Evolutionary conservation across 2,797 vertebrate species (phyloP).

Genomic region (Chelidonichthys spinosus): DNA sequence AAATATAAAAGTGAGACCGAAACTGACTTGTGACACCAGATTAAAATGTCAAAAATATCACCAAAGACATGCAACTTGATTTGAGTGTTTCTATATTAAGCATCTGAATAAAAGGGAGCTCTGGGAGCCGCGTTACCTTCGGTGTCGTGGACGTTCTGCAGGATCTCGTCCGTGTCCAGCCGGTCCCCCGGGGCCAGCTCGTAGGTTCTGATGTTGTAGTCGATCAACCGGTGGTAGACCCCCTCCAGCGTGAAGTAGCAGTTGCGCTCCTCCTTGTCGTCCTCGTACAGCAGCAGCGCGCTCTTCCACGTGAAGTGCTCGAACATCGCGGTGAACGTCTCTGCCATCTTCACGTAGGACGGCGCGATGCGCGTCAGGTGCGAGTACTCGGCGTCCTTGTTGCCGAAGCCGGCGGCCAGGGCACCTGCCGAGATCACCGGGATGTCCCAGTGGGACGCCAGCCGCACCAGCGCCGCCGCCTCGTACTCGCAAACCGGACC

Average conservation of each 20-base stretch:
- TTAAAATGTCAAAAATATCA: background rate
- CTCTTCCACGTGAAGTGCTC: slow-evolving; percentile 90
- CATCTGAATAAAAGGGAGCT: no score
- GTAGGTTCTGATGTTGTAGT: slow-evolving; percentile 80
- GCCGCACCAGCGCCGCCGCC: slow-evolving; percentile 90
- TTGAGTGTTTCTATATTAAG: no score
- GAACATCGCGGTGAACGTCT: slow-evolving; percentile 91
- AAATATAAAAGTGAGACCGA: background rate
- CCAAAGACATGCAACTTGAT: background rate
- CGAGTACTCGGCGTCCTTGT: slow-evolving; percentile 89
- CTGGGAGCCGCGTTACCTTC: slow-evolving; percentile 74
- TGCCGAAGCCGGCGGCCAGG: slow-evolving; percentile 89
- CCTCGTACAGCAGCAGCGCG: slow-evolving; percentile 90
- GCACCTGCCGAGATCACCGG: slow-evolving; percentile 96
- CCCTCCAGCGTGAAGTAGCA: slow-evolving; percentile 95
- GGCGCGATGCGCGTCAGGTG: slow-evolving; percentile 94
- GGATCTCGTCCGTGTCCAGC: slow-evolving; percentile 87
- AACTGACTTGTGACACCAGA: background rate
- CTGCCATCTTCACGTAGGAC: slow-evolving; percentile 95
- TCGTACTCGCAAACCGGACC: slow-evolving; percentile 97
- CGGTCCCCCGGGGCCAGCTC: slow-evolving; percentile 75
- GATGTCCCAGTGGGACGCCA: slow-evolving; percentile 95
- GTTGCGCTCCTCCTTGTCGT: slow-evolving; percentile 90
- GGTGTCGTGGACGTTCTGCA: slow-evolving; percentile 72
- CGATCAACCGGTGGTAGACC: slow-evolving; percentile 87